phyloP scores from a whole-genome alignment of 2,113 vertebrate genomes.

The Scartelaos histophorus region DNA sequence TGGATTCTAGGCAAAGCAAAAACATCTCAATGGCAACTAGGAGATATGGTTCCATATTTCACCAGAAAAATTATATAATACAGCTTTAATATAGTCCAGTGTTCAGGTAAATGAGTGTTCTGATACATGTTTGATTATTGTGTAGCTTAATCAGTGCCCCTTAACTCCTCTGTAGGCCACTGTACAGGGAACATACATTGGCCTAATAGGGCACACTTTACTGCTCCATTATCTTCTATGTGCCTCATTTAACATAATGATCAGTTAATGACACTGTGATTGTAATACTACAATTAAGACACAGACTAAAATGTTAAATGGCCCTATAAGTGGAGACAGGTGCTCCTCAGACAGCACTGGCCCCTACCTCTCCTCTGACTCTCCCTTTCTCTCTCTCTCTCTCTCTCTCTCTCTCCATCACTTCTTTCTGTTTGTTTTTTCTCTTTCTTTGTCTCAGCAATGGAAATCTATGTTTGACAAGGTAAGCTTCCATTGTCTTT shows the following conservation, averaged over 20 bases:
- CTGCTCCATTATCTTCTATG: constrained; percentile 37
- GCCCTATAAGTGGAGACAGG: constrained; percentile 30
- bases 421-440: constrained; percentile 24
- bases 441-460: constrained; percentile 76
- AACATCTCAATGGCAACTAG: too few species aligned
- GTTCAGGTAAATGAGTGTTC: too few species aligned
- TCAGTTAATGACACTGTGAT: constrained; percentile 35
- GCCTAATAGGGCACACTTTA: constrained; percentile 25
- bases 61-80: too few species aligned
- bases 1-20: too few species aligned
- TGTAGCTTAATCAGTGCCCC: too few species aligned
- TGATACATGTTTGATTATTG: too few species aligned
- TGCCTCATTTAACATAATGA: constrained; percentile 39
- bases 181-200: constrained; percentile 9
- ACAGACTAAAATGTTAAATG: neutral
- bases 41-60: too few species aligned
- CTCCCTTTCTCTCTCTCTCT: neutral
- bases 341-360: constrained; percentile 16
- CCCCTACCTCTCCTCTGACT: constrained; percentile 27
- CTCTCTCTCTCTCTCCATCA: constrained; percentile 17
- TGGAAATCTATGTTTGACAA: constrained; percentile 90
- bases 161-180: neutral
- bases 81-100: too few species aligned
- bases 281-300: constrained; percentile 25
- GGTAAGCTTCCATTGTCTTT: constrained; percentile 68